phyloP scores from a whole-genome alignment of 2,113 vertebrate genomes.

The Sander lucioperca region DNA sequence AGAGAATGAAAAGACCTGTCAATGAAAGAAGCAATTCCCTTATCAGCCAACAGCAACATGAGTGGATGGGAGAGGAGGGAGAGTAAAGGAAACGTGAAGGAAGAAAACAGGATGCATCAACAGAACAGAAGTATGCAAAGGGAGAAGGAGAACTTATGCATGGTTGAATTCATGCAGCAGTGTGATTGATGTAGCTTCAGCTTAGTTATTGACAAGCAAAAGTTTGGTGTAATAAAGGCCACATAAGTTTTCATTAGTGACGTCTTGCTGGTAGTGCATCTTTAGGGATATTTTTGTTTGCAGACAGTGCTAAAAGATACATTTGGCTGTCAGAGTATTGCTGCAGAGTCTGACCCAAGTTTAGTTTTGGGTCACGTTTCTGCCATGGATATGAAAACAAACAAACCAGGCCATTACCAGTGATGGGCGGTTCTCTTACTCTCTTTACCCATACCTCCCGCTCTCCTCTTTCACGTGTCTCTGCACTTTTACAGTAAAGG shows the following conservation, averaged over 20 bases:
- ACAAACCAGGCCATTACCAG: slow-evolving; percentile 72
- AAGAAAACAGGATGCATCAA: slow-evolving; percentile 53
- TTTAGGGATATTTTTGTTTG: slow-evolving; percentile 39
- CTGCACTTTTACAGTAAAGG: slow-evolving; percentile 70
- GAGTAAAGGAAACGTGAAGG: slow-evolving; percentile 33
- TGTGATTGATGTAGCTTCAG: slow-evolving; percentile 44
- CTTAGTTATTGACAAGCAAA: slow-evolving; percentile 29
- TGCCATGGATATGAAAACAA: slow-evolving; percentile 73
- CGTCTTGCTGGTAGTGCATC: slow-evolving; percentile 13
- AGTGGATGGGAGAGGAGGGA: slow-evolving; percentile 49
- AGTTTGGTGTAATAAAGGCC: slow-evolving; percentile 44
- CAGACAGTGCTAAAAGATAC: slow-evolving; percentile 37
- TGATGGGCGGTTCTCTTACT: slow-evolving; percentile 43
- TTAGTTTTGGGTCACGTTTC: slow-evolving; percentile 72
- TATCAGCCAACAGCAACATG: slow-evolving; percentile 67
- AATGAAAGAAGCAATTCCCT: slow-evolving; percentile 81
- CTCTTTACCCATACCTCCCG: slow-evolving; percentile 41
- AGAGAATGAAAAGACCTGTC: slow-evolving; percentile 76
- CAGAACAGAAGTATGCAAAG: slow-evolving; percentile 58
- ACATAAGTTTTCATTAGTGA: slow-evolving; percentile 26
- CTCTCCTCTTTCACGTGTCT: slow-evolving; percentile 63
- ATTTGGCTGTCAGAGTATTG: slow-evolving; percentile 49
- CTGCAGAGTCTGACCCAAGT: slow-evolving; percentile 47
- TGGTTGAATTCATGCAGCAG: slow-evolving; percentile 42
- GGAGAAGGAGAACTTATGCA: slow-evolving; percentile 41